Base-by-base conservation (phyloP, 2,113 vertebrate genomes). In the Oncorhynchus gorbuscha region DNA sequence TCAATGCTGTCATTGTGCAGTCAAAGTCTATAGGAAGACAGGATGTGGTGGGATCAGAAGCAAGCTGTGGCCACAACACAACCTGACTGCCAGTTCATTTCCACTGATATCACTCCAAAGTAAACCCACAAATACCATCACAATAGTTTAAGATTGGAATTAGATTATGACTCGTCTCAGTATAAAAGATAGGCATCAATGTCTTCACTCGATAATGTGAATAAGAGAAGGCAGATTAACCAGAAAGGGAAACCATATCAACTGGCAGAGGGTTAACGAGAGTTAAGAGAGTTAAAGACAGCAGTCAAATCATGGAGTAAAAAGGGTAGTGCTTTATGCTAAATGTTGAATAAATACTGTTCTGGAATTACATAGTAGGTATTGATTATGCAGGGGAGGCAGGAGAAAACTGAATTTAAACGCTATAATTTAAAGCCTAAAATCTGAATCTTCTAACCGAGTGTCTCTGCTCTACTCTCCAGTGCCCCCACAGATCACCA, bases 401-500 rank as follows among this genome's bases (percentile, higher is more conserved):
- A 16, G 28, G 28, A 67, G 28, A 64, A 75, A 1, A 24, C 1
- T 49, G 12, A 49, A 35, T 69, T 30, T 39, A 55, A 64, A 71
- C 9, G 9, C 39, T 45, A 45, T 11, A 76, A 59, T 7, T 18
- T 45, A 45, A 45, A 9, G 14, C 13, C 51, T 14, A 18, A 55
- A 71, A 84, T 80, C 26, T 28, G 26, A 20, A 67, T 13, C 30
- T 66, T 71, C 55, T 68, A 55, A 16, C 51, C 51, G 2, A 16
- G 51, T 55, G 51, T 55, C 18, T 89, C 26, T 72, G 74, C 86
- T 87, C 92, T 84, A 9, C 39, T 45, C 39, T 45, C 35, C 91
- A 99, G 97, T 97, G 76, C 96, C 97, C 68, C 97, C 97, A 55
- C 95, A 98, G 86, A 98, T 99, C 93, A 93, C 95, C 84, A 89